Base-by-base conservation (phyloP, 2,113 vertebrate species). In the Corythoichthys haematopterus region DNA sequence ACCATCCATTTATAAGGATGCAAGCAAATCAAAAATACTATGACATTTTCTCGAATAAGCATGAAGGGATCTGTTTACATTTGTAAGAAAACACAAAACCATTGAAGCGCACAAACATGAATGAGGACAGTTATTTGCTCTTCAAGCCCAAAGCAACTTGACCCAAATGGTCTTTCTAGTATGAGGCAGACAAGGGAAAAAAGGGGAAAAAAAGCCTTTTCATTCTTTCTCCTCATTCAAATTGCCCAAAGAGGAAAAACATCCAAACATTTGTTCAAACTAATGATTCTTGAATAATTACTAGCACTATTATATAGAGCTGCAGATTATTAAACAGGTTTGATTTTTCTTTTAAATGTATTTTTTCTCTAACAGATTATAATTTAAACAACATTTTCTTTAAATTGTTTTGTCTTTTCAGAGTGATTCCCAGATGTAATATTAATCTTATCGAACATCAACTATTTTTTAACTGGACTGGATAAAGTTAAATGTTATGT, bases 101-200 rank as follows among this genome's bases (percentile, higher is more conserved):
- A 10, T 55, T 66, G 57, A 12, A 36, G 35, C 16, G 7, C 69
- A 14, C 52, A 79, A 62, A 62, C 65, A 72, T 67, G 72, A 74
- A 69, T 50, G 69, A 74, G 43, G 70, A 60, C 53, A 14, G 65
- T 68, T 37, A 68, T 71, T 80, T 65, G 68, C 72, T 75, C 64
- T 76, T 36, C 4, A 74, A 57, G 80, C 79, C 68, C 75, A 20
- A 48, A 77, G 78, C 64, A 68, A 65, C 68, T 67, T 79, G 77
- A 84, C 83, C 81, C 75, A 85, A 82, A 86, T 84, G 83, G 66
- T 85, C 62, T 52, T 43, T 72, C 70, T 35, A 48, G 46, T 43
- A n/a, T 0, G 57, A 75, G 74, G 69, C 76, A 85, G 77, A 79
- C 60, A 64, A 70, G 79, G 58, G 10, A 53, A 71, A 40, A 5